phyloP scores from a whole-genome alignment of 1,140 invertebrate genomes.

The Papilio glaucus region DNA sequence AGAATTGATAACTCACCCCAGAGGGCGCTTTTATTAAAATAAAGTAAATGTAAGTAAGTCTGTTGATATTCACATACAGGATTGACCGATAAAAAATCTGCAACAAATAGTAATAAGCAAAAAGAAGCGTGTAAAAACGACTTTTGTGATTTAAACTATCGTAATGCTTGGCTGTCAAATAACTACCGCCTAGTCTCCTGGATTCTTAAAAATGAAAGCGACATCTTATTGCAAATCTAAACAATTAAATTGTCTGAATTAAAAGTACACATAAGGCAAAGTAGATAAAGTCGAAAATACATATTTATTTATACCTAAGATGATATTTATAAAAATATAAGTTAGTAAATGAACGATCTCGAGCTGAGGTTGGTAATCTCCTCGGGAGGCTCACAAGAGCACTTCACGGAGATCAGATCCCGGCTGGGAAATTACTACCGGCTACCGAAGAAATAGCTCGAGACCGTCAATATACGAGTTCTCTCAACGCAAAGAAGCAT shows the following conservation, averaged over 20 bases:
- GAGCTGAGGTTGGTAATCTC: neutral
- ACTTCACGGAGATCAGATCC: neutral
- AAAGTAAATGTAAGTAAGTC: neutral
- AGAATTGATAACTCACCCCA: neutral
- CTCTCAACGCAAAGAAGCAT: neutral
- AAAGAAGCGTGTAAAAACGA: neutral
- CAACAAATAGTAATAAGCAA: neutral
- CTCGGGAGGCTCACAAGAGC: neutral
- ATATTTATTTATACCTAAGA: too few relatives aligned
- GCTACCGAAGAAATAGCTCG: neutral
- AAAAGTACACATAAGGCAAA: too few relatives aligned
- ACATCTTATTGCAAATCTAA: too few relatives aligned
- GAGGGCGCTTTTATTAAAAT: conserved; percentile 13
- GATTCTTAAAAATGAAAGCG: too few relatives aligned
- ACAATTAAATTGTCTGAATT: too few relatives aligned
- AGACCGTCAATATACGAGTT: neutral
- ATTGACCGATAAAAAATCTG: neutral
- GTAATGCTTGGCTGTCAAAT: neutral
- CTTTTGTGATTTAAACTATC: neutral
- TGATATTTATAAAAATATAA: neutral
- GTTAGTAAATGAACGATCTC: neutral
- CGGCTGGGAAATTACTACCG: neutral
- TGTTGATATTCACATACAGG: neutral
- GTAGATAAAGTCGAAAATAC: too few relatives aligned
- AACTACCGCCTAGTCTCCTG: too few relatives aligned